Base-by-base conservation (phyloP, 2,113 vertebrate genomes). In the Ctenomys sociabilis region DNA sequence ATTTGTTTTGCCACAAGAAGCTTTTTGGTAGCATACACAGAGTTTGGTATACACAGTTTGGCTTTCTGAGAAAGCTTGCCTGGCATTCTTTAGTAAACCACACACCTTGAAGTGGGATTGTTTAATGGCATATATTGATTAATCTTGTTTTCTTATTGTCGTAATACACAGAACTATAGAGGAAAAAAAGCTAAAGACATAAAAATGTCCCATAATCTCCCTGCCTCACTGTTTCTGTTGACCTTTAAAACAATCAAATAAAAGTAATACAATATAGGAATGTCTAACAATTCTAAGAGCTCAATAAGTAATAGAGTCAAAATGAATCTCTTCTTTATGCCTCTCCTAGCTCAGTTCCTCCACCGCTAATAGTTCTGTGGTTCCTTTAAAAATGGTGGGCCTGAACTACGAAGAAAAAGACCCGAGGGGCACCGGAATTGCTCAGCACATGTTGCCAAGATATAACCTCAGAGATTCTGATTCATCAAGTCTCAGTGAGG, bases 161-260 rank as follows among this genome's bases (percentile, higher is more conserved):
- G 92, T 80, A 78, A 88, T 96, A 82, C 32, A 93, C 64, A 95
- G 37, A 91, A 49, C 11, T 66, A 61, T 8, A 68, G 28, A 40
- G 43, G 22, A 14, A 35, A 21, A 72, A 72, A 92, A 45, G 0
- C 16, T 49, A 86, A 91, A n/a, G 24, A 61, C 9, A 84, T 43
- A 93, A 87, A 94, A 93, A 72, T 81, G 54, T 22, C 17, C 72
- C 45, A 28, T 64, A 81, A 94, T 81, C 64, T 8, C 19, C 35
- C 40, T 30, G 73, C 81, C n/a, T 61, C 26, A 64, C 88, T 78
- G 90, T 73, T 90, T 83, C 72, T 45, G 82, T 78, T 88, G 83
- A 92, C 88, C 92, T 97, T 96, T 93, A 95, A 92, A 95, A 85
- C 32, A 93, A 88, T 92, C 94, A 90, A 96, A 82, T 45, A 40